These are phyloP conservation scores for Falco columbarius DNA, from an alignment of 2,797 vertebrate genomes.

Conservation along the genomic window DNA sequence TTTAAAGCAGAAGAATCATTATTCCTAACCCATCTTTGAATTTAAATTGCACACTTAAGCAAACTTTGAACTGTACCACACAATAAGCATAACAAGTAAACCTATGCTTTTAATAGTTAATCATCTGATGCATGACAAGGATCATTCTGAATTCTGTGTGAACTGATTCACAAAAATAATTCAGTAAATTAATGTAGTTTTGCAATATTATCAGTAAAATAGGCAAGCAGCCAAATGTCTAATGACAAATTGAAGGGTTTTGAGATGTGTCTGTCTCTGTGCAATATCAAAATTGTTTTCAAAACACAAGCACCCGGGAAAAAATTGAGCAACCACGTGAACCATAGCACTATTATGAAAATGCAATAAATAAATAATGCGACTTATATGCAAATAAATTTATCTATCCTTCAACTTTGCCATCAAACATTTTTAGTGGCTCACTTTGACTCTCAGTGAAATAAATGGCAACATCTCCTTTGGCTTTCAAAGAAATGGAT, in stretches of 20 bases:
- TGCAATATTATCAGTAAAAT: constrained; percentile 78
- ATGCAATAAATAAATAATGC: constrained; percentile 78
- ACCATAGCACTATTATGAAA: constrained; percentile 68
- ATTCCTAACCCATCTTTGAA: constrained; percentile 74
- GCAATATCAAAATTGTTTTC: constrained; percentile 76
- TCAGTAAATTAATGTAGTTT: constrained; percentile 79
- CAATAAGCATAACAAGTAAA: constrained; percentile 73
- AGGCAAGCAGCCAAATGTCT: constrained; percentile 80
- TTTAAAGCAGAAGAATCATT: constrained; percentile 73
- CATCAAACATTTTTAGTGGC: constrained; percentile 19
- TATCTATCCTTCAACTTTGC: constrained; percentile 62
- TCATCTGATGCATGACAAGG: constrained; percentile 73
- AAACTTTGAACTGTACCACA: constrained; percentile 73
- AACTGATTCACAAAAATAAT: constrained; percentile 79
- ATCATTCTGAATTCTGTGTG: constrained; percentile 76
- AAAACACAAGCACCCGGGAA: constrained; percentile 78
- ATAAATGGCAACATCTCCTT: background rate
- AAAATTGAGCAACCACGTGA: constrained; percentile 64
- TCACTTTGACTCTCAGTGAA: background rate
- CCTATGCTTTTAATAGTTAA: constrained; percentile 75
- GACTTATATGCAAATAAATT: constrained; percentile 68
- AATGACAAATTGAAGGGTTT: constrained; percentile 79
- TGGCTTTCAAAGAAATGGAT: background rate
- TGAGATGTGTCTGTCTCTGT: constrained; percentile 77
- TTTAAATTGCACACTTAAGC: constrained; percentile 74